Evolutionary conservation across 2,888 invertebrate species (phyloP).

Genomic region (Allygus modestus): DNA sequence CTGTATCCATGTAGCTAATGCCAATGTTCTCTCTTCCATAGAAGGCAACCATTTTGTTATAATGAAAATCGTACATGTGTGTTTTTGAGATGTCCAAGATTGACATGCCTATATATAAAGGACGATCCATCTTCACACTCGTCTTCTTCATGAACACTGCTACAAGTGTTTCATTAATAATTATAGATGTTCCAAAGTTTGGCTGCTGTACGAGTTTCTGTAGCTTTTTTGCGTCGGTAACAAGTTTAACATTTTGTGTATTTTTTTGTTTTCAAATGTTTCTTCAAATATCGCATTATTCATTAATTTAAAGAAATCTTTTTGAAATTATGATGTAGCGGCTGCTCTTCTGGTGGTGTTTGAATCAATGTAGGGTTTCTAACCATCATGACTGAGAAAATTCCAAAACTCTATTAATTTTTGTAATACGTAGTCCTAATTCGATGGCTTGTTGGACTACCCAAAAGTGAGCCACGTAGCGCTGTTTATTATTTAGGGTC

Average conservation of each 20-base stretch:
- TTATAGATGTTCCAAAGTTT: constrained; percentile 28
- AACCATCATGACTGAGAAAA: constrained; percentile 71
- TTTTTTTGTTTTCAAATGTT: constrained; percentile 51
- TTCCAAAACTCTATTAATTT: constrained; percentile 70
- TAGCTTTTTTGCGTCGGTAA: constrained; percentile 42
- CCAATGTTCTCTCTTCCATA: constrained; percentile 43
- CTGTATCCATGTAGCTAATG: constrained; percentile 41
- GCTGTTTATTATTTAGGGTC: constrained; percentile 53
- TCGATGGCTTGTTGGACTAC: constrained; percentile 48
- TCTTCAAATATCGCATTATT: constrained; percentile 50
- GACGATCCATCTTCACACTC: constrained; percentile 47
- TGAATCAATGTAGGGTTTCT: constrained; percentile 69
- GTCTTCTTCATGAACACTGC: constrained; percentile 60
- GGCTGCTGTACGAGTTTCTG: constrained; percentile 56
- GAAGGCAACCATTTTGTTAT: constrained; percentile 54
- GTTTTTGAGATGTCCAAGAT: constrained; percentile 62
- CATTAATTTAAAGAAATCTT: constrained; percentile 66
- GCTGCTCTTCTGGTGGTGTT: constrained; percentile 65
- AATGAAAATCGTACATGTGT: constrained; percentile 62
- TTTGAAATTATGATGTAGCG: constrained; percentile 72
- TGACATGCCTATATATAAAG: constrained; percentile 55
- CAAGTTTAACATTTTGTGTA: constrained; percentile 54
- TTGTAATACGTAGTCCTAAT: constrained; percentile 69
- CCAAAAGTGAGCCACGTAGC: constrained; percentile 58
- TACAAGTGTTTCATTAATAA: constrained; percentile 61